Conservation (phyloP, 2,113 vertebrate genomes). For the Pelecanus crispus region DNA sequence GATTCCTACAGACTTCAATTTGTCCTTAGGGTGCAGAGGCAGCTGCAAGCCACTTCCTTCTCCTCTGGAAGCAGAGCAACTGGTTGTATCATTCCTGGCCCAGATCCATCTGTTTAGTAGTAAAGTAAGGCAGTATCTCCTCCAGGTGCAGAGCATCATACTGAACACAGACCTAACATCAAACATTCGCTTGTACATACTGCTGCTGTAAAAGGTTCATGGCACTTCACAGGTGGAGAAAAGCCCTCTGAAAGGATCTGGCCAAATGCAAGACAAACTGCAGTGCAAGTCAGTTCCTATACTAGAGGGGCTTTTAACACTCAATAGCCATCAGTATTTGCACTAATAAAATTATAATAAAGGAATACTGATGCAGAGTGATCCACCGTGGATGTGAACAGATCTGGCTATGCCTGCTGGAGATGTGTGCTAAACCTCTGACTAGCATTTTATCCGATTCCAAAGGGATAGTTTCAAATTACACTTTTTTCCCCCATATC, state of each 20-base stretch:
- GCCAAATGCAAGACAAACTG: not conserved
- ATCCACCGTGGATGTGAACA: not conserved
- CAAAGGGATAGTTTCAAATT: not conserved
- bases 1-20: not conserved
- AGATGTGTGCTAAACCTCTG: not conserved
- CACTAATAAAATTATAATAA: not conserved
- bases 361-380: not conserved
- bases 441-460: not conserved
- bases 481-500: fast-evolving
- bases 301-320: not conserved
- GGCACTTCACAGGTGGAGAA: not conserved
- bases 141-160: not conserved
- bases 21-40: not conserved
- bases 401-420: not conserved
- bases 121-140: not conserved
- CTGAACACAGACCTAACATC: not conserved
- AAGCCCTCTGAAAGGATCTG: not conserved
- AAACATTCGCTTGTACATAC: not conserved
- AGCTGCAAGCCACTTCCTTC: not conserved
- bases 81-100: not conserved
- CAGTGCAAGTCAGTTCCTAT: not conserved
- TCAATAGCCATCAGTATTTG: not conserved
- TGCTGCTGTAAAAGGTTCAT: not conserved
- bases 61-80: not conserved
- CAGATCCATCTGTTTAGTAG: not conserved